These are phyloP conservation scores for Periophthalmus modestus DNA, from an alignment of 2,113 vertebrate species.

Conservation along the genomic window DNA sequence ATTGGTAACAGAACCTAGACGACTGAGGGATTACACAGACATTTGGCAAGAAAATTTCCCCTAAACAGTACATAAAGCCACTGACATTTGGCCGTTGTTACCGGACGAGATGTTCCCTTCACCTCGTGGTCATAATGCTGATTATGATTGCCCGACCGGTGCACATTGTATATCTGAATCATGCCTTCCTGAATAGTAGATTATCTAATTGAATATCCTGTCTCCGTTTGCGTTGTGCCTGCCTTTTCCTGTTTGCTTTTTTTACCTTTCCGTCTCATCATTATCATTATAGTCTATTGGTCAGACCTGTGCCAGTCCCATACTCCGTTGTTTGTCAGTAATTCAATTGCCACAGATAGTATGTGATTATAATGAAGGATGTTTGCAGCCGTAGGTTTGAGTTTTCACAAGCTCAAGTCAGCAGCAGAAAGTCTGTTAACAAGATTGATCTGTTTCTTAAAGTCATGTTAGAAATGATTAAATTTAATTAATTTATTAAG, in stretches of 20 bases:
- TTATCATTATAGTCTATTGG: slow-evolving; percentile 16
- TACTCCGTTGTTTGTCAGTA: background rate
- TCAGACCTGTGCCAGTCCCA: slow-evolving; percentile 22
- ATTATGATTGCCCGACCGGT: background rate
- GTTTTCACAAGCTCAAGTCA: slow-evolving; percentile 8
- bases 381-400: slow-evolving; percentile 17
- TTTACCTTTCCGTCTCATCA: slow-evolving; percentile 17
- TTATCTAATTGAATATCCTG: slow-evolving; percentile 48
- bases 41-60: too few relatives aligned
- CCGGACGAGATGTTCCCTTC: background rate
- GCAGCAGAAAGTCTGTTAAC: slow-evolving; percentile 3
- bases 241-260: slow-evolving; percentile 12
- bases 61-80: too few relatives aligned
- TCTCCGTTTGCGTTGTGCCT: slow-evolving; percentile 18
- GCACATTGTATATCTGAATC: slow-evolving; percentile 43
- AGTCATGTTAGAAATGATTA: too few relatives aligned
- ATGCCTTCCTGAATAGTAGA: slow-evolving; percentile 30
- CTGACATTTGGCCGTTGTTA: too few relatives aligned
- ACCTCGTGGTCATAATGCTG: background rate
- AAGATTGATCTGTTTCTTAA: background rate
- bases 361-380: slow-evolving; percentile 31
- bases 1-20: too few relatives aligned
- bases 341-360: slow-evolving; percentile 44
- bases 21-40: too few relatives aligned
- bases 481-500: too few relatives aligned